A percentile compares a stretch with the other conserved stretches of the same genome.
Conservation (phyloP, 2,888 invertebrate genomes). For the Strigamia crassipes region DNA sequence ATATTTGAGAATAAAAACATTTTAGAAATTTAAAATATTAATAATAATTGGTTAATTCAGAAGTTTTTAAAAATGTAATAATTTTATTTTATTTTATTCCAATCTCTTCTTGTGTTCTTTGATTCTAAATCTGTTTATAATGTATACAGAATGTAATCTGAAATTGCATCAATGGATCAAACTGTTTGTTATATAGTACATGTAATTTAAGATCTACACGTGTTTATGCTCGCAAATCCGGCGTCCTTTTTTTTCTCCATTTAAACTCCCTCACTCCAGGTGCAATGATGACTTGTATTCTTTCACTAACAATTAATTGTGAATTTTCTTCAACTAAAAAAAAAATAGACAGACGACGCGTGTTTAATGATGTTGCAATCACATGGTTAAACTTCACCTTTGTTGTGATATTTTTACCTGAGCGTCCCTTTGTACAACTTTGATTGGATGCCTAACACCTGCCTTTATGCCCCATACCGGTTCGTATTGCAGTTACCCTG, state of each 20-base stretch:
- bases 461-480: conserved; percentile 15
- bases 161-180: not conserved
- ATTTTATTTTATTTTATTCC: too few relatives aligned
- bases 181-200: not conserved
- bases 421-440: conserved; percentile 12
- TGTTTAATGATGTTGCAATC: conserved; percentile 37
- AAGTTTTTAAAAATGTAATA: too few relatives aligned
- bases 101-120: too few relatives aligned
- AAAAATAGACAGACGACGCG: not conserved
- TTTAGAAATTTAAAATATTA: too few relatives aligned
- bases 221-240: not conserved
- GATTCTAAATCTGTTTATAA: not conserved
- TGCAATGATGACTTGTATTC: conserved; percentile 32
- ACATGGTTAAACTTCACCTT: conserved; percentile 28
- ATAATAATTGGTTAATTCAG: too few relatives aligned
- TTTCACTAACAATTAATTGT: not conserved
- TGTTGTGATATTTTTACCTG: conserved; percentile 29
- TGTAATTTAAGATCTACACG: conserved; percentile 2
- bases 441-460: conserved; percentile 24
- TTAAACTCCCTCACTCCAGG: conserved; percentile 7
- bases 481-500: conserved; percentile 4
- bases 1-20: too few relatives aligned
- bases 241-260: conserved; percentile 33
- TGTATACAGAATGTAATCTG: not conserved
- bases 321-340: not conserved